phyloP scores from a whole-genome alignment of 2,888 invertebrate genomes.

The Girardia tigrina region DNA sequence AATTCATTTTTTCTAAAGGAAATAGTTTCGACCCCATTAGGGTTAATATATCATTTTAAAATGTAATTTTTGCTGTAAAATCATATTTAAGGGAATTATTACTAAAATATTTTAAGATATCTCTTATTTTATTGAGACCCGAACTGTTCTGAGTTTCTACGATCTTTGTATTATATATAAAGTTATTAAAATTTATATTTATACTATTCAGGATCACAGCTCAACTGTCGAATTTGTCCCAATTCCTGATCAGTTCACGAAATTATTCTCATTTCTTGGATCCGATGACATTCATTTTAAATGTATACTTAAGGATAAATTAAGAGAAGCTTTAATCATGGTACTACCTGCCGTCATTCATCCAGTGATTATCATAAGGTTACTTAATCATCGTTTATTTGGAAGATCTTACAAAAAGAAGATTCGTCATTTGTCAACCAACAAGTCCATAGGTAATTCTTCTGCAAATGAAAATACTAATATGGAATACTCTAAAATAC shows the following conservation, averaged over 20 bases:
- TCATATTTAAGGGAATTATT: no score
- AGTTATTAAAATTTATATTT: no score
- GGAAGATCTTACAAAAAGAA: slow-evolving; percentile 52
- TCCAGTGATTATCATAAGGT: slow-evolving; percentile 54
- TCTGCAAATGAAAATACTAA: neutral
- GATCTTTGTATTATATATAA: no score
- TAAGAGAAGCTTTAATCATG: slow-evolving; percentile 41
- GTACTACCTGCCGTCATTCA: slow-evolving; percentile 54
- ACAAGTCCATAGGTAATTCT: neutral
- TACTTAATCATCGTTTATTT: slow-evolving; percentile 55
- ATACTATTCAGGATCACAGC: slow-evolving; percentile 14
- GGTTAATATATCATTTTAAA: no score
- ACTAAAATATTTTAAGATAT: no score
- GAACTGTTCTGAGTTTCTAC: no score
- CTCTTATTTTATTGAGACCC: no score
- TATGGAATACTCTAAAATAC: neutral
- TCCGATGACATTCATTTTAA: slow-evolving; percentile 21
- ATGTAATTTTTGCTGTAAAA: no score
- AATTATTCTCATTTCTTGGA: neutral
- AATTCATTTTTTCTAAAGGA: no score
- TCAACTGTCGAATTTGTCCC: neutral
- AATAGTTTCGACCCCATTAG: no score
- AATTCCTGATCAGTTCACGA: neutral
- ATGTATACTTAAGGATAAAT: neutral
- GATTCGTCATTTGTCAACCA: slow-evolving; percentile 36